Evolutionary conservation across 2,797 vertebrate genomes (phyloP).

Genomic region (Mormyrus hasselquistii): DNA sequence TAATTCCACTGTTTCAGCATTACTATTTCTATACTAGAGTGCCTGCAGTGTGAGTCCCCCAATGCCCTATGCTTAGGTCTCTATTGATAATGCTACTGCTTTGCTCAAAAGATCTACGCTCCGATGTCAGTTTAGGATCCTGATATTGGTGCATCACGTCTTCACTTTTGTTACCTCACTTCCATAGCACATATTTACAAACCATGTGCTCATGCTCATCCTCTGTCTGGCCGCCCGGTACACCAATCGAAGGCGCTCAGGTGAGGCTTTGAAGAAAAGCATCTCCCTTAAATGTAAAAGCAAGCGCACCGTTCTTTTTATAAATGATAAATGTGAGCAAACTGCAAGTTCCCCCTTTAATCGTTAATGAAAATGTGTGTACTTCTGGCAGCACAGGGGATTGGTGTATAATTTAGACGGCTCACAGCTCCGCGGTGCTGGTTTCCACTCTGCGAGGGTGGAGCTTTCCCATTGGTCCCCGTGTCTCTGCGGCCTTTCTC

Average conservation of each 20-base stretch:
- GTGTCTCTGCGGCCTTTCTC: background rate
- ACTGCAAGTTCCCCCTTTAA: background rate
- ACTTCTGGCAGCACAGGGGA: background rate
- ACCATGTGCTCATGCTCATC: background rate
- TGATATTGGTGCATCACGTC: background rate
- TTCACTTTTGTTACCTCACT: background rate
- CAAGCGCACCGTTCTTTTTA: background rate
- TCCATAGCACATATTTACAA: background rate
- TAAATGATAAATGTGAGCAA: conserved; percentile 14
- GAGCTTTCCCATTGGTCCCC: background rate
- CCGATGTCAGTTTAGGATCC: background rate
- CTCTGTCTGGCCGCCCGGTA: background rate
- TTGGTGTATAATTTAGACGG: background rate
- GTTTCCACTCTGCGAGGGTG: background rate
- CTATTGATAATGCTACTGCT: background rate
- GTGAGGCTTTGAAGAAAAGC: background rate
- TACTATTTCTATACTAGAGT: background rate
- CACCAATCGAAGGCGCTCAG: background rate
- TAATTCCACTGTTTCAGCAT: background rate
- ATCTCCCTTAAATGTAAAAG: background rate
- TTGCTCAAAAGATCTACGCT: background rate
- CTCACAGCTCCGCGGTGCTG: background rate
- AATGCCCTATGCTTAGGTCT: background rate
- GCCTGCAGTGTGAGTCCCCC: background rate
- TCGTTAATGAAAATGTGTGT: background rate